Evolutionary conservation across 2,888 invertebrate species (phyloP), one percentile per base, ranked within the genome.

Genomic region (Margaritifera margaritifera): DNA sequence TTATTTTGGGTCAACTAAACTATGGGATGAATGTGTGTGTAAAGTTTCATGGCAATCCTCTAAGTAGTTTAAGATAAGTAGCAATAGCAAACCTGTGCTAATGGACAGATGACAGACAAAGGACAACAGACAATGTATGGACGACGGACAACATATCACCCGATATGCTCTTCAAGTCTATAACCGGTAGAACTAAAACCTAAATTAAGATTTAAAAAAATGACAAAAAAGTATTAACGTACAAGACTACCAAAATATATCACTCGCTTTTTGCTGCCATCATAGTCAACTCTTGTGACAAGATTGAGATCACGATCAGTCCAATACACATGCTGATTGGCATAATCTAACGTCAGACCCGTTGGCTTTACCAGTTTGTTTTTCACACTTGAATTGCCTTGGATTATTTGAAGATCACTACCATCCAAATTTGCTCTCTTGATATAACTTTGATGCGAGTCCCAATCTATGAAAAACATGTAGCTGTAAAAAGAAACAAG

Each of bases 381-480:
- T 78, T 90, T 90, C 79, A 92, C 93, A 67, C 94, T 93, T 22
- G 63, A n/a, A 15, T 62, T 54, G 15, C 64, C 92, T 0, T 92
- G 90, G 20, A 95, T 91, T 67, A 93, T 91, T 0, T 92, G 92
- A 0, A 59, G 56, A 18, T 69, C 61, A 0, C 73, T 58, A 0
- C 96, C 97, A 87, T 96, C 95, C 95, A 97, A 95, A 51, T 93
- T 93, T 0, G 96, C 94, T 42, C 93, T 92, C 89, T 95, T 95
- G 64, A 97, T 96, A 90, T 19, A 52, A 19, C 66, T 66, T 3
- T 31, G 52, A 1, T 27, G 22, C 0, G 50, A 53, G 1, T 95
- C 95, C 95, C 95, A 95, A 86, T 95, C 95, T 0, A 95, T 94
- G 95, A 96, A 96, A 87, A 95, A 97, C 94, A 97, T 94, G 67